phyloP scores from a whole-genome alignment of 2,113 vertebrate genomes.

The Rafetus swinhoei region DNA sequence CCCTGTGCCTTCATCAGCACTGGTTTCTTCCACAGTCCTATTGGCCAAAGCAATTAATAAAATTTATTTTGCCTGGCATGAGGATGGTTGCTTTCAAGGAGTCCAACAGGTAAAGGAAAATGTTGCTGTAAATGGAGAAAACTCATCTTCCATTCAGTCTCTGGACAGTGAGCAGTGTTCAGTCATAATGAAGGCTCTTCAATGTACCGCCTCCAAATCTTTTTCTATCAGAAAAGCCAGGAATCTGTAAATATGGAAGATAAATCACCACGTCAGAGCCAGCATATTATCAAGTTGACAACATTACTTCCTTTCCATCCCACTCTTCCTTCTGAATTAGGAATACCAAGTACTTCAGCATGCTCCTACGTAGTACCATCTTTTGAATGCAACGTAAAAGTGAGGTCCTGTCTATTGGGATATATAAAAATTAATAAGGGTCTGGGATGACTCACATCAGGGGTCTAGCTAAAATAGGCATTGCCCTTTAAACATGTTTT shows the following conservation, averaged over 20 bases:
- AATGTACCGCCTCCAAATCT: constrained; percentile 85
- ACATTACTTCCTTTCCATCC: neutral
- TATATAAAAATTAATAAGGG: too few species aligned
- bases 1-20: neutral
- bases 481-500: too few species aligned
- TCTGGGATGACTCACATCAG: too few species aligned
- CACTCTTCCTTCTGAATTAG: fast-evolving
- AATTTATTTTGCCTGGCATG: constrained; percentile 25
- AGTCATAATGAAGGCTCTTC: constrained; percentile 94
- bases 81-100: neutral
- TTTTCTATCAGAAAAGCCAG: constrained; percentile 92
- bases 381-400: neutral
- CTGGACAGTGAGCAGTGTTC: constrained; percentile 28
- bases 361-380: neutral
- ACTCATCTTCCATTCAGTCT: neutral
- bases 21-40: neutral
- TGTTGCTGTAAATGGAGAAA: neutral
- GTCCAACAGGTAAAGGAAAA: neutral
- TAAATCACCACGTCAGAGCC: neutral
- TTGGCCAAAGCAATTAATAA: neutral
- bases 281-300: constrained; percentile 18
- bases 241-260: constrained; percentile 82
- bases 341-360: neutral
- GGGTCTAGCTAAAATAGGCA: too few species aligned
- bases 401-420: neutral